Conservation (phyloP, 2,888 invertebrate species). For the Eurois occulta region DNA sequence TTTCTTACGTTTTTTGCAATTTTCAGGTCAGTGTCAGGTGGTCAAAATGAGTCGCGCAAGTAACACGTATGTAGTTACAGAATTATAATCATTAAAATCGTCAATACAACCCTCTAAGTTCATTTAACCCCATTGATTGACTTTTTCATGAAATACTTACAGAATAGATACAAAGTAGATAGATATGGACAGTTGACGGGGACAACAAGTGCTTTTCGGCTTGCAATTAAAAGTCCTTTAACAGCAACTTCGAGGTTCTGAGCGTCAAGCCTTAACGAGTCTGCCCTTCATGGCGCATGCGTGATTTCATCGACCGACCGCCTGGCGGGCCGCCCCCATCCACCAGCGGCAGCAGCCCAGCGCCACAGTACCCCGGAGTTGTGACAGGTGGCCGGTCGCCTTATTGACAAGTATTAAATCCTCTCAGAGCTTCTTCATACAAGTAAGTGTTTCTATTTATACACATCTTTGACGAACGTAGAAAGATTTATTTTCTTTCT, state of each 20-base stretch:
- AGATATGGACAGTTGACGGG: no score
- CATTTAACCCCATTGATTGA: no score
- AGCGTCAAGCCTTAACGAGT: slow-evolving; percentile 13
- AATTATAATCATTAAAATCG: no score
- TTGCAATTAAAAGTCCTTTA: no score
- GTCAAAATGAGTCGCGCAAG: no score
- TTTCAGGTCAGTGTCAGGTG: no score
- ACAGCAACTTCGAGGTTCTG: not conserved
- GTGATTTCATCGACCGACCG: slow-evolving; percentile 35
- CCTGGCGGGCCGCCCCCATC: not conserved
- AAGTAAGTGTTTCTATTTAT: slow-evolving; percentile 22
- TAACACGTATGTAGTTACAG: no score
- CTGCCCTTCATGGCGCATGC: slow-evolving; percentile 36
- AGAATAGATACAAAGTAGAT: no score
- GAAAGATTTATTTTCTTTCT: not conserved
- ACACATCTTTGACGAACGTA: not conserved
- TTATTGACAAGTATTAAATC: slow-evolving; percentile 2
- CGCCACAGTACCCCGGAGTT: slow-evolving; percentile 17
- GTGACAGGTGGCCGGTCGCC: slow-evolving; percentile 18
- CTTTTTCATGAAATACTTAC: no score
- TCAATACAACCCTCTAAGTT: no score
- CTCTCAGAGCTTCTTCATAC: not conserved
- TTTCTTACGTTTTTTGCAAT: no score
- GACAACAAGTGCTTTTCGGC: no score
- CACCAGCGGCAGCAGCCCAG: not conserved